These are phyloP conservation scores for Gallinago jamesoni DNA, from an alignment of 2,113 vertebrate genomes.

Conservation along the genomic window DNA sequence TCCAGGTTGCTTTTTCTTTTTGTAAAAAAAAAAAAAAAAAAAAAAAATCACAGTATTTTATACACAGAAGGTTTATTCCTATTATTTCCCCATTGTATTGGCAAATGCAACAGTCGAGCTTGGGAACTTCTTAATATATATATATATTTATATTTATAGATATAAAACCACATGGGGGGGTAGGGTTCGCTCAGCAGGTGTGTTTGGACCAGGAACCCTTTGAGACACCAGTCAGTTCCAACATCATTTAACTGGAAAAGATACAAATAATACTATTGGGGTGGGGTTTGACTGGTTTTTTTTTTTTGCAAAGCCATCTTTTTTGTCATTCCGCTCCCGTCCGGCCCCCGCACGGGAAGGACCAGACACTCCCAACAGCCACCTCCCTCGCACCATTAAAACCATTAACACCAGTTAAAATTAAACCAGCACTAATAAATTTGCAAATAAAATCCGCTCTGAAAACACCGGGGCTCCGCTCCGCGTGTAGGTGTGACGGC, in stretches of 20 bases:
- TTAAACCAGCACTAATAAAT: fast-evolving
- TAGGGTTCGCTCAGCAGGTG: background rate
- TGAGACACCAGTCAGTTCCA: background rate
- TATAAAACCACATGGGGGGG: background rate
- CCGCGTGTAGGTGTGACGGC: fast-evolving
- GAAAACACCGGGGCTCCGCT: fast-evolving
- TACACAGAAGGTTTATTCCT: constrained; percentile 17
- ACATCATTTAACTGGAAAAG: background rate
- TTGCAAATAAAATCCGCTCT: background rate
- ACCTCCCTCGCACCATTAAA: background rate
- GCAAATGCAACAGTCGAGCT: constrained; percentile 64
- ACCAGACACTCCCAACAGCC: background rate
- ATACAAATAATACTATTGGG: fast-evolving
- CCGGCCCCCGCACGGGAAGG: fast-evolving
- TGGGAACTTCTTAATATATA: background rate
- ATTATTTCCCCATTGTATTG: constrained; percentile 22
- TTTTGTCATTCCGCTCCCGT: background rate
- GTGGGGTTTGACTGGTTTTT: no score
- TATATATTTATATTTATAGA: no score
- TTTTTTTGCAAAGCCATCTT: background rate
- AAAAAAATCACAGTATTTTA: constrained; percentile 56
- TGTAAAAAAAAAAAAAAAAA: background rate
- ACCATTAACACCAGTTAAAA: no score
- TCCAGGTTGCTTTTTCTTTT: background rate
- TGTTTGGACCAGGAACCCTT: background rate